Percentiles rank a stretch among this genome's conserved stretches.
Evolutionary conservation across 2,113 vertebrate genomes (phyloP).

Genomic region (Lophochroa leadbeateri): DNA sequence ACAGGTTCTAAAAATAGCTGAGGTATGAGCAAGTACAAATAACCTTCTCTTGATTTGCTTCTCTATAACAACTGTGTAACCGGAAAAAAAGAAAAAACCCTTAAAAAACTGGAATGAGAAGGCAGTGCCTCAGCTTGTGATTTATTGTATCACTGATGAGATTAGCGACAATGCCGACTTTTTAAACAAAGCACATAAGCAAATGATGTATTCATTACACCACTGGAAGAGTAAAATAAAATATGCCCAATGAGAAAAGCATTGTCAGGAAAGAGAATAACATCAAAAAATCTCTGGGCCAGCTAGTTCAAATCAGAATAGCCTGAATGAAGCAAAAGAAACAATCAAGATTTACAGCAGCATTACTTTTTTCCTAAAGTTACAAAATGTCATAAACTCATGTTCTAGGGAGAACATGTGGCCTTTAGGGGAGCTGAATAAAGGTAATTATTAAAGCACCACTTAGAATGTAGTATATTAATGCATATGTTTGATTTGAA

Average conservation of each 20-base stretch:
- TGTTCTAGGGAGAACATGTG: background rate
- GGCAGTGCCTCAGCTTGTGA: background rate
- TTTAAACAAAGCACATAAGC: constrained; percentile 11
- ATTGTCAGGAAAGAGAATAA: background rate
- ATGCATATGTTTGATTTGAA: background rate
- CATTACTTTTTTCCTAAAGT: background rate
- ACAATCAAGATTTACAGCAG: background rate
- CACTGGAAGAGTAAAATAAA: background rate
- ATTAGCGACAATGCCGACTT: constrained; percentile 33
- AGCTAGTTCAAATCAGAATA: background rate
- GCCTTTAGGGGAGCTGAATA: background rate
- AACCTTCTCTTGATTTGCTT: constrained; percentile 41
- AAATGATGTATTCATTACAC: background rate
- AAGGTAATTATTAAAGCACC: background rate
- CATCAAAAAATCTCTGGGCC: background rate
- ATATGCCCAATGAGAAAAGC: background rate
- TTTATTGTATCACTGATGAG: constrained; percentile 24
- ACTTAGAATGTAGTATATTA: background rate
- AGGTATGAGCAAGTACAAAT: constrained; percentile 61
- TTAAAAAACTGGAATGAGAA: constrained; percentile 32
- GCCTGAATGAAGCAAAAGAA: background rate
- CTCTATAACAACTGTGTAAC: constrained; percentile 44
- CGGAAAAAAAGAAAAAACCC: background rate
- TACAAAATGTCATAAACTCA: background rate
- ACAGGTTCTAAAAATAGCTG: constrained; percentile 69